These are phyloP conservation scores for Gouania willdenowi DNA, from an alignment of 2,797 vertebrate genomes.

Conservation along the genomic window DNA sequence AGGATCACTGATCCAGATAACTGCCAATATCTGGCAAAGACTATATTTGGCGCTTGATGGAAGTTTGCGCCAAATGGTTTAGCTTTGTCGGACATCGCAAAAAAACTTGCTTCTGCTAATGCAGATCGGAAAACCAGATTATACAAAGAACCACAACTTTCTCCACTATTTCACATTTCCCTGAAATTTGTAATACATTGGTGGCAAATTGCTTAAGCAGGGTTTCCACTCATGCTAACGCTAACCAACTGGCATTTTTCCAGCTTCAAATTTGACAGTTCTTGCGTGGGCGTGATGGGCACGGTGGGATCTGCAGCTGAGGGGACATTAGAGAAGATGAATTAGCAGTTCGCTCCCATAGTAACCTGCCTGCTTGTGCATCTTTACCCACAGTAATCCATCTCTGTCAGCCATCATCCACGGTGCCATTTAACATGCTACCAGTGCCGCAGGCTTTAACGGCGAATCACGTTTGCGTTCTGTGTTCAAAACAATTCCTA, in stretches of 20 bases:
- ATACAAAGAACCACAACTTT: too few relatives aligned
- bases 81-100: too few relatives aligned
- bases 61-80: too few relatives aligned
- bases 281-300: slow-evolving; percentile 58
- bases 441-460: slow-evolving; percentile 34
- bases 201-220: slow-evolving; percentile 14
- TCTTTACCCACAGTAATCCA: slow-evolving; percentile 73
- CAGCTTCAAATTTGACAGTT: slow-evolving; percentile 67
- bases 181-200: not conserved
- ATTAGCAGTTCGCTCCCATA: slow-evolving; percentile 68
- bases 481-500: slow-evolving; percentile 21
- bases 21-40: too few relatives aligned
- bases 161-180: too few relatives aligned
- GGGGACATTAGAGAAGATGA: slow-evolving; percentile 76
- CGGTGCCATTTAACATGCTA: slow-evolving; percentile 67
- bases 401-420: slow-evolving; percentile 74
- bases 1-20: too few relatives aligned
- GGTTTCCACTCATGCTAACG: slow-evolving; percentile 17
- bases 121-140: too few relatives aligned
- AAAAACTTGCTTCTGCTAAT: too few relatives aligned
- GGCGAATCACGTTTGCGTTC: slow-evolving; percentile 39
- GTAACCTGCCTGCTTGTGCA: slow-evolving; percentile 54
- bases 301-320: slow-evolving; percentile 44
- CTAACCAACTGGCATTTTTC: slow-evolving; percentile 62
- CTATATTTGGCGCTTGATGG: too few relatives aligned